Evolutionary conservation across 2,888 invertebrate species (phyloP).

Genomic region (Balanococcus diminutus): DNA sequence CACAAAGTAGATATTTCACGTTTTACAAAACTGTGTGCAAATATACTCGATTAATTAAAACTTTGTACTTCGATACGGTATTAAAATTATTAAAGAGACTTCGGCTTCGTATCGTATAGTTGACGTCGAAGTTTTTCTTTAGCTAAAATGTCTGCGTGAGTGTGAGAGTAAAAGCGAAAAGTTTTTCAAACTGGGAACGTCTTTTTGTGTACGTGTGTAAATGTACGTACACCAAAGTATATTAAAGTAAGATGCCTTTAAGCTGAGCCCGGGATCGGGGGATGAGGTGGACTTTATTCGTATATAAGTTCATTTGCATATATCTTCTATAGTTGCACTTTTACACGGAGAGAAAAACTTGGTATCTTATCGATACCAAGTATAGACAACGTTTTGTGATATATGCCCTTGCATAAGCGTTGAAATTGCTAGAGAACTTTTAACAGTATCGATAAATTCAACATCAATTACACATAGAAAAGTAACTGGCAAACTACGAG

Average conservation of each 20-base stretch:
- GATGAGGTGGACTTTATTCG: too few relatives aligned
- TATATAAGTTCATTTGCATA: background rate
- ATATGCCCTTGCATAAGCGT: background rate
- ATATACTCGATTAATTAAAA: slow-evolving; percentile 12
- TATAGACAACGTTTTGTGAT: background rate
- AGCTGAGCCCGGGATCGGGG: too few relatives aligned
- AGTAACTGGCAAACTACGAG: too few relatives aligned
- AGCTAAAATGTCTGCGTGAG: background rate
- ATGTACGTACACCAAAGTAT: too few relatives aligned
- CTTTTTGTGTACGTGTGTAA: background rate
- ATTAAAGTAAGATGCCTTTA: too few relatives aligned
- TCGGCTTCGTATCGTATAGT: background rate
- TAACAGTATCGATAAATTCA: too few relatives aligned
- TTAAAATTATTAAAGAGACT: slow-evolving; percentile 23
- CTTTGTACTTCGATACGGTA: background rate
- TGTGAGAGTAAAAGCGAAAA: too few relatives aligned
- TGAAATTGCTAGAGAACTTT: background rate
- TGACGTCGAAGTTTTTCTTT: background rate
- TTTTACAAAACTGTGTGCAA: background rate
- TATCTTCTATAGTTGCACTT: background rate
- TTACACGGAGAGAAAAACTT: background rate
- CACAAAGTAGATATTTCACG: background rate
- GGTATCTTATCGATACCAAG: background rate
- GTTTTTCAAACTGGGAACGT: background rate
- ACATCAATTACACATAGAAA: too few relatives aligned